Conservation (phyloP, 2,888 invertebrate genomes). For the Aporophyla nigra region DNA sequence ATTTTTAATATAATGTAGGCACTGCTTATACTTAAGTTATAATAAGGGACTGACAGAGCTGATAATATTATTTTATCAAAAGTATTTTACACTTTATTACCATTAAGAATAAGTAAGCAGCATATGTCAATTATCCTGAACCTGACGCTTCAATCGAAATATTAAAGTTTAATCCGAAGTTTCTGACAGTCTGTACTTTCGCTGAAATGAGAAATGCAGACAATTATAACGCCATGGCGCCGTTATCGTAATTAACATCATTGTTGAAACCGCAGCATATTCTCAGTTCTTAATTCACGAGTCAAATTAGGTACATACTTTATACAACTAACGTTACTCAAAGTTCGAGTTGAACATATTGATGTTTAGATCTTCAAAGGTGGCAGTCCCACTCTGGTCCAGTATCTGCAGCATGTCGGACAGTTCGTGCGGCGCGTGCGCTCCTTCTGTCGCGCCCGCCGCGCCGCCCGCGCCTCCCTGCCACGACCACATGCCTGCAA, state of each 20-base stretch:
- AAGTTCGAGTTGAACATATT: slow-evolving; percentile 96
- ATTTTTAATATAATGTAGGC: slow-evolving; percentile 27
- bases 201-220: slow-evolving; percentile 50
- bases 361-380: slow-evolving; percentile 97
- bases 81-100: slow-evolving; percentile 13
- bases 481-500: slow-evolving; percentile 95
- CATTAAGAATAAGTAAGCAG: slow-evolving; percentile 13
- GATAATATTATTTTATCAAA: slow-evolving; percentile 25
- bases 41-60: slow-evolving; percentile 8
- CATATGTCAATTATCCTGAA: slow-evolving; percentile 5
- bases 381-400: slow-evolving; percentile 95
- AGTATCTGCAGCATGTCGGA: slow-evolving; percentile 98
- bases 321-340: slow-evolving; percentile 76
- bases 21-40: slow-evolving; percentile 37
- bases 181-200: slow-evolving; percentile 41
- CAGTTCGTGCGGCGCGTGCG: slow-evolving; percentile 93
- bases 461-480: slow-evolving; percentile 88
- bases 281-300: slow-evolving; percentile 37
- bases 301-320: slow-evolving; percentile 55
- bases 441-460: slow-evolving; percentile 78
- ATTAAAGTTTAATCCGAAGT: slow-evolving; percentile 50
- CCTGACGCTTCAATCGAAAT: slow-evolving; percentile 56
- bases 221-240: slow-evolving; percentile 28
- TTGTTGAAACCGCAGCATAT: slow-evolving; percentile 30
- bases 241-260: slow-evolving; percentile 19